Evolutionary conservation across 2,797 vertebrate genomes (phyloP), one percentile per base, ranked within the genome.

Genomic region (Borostomias antarcticus): DNA sequence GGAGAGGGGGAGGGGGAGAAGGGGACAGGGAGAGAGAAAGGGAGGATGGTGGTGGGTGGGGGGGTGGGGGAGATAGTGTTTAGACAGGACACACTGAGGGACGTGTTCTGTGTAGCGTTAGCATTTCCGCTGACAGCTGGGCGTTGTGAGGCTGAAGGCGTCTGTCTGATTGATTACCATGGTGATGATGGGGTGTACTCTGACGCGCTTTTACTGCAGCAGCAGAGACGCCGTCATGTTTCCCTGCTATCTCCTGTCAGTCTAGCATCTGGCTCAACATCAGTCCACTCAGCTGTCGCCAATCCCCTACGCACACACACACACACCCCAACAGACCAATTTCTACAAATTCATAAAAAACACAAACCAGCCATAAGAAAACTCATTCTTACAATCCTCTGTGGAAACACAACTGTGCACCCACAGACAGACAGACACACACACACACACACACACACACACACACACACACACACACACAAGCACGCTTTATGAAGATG

Each of bases 401-500:
- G 30, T 57, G 64, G 70, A 53, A 69, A n/a, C 8, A 15, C 23
- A 68, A 26, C 30, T 58, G 25, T 52, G 11, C 30, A 32, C n/a
- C n/a, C n/a, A n/a, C n/a, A n/a, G n/a, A n/a, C n/a, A n/a, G n/a
- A n/a, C n/a, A n/a, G n/a, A n/a, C 26, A 65, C 52, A 65, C 35
- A 43, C 35, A 64, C 29, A 70, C 33, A 58, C 50, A 37, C 69
- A 56, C 37, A 33, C 50, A 75, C 56, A 82, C 58, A 70, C 11
- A 62, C 50, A 59, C 74, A 58, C 58, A 50, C 60, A 57, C 57
- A 53, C 52, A 62, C 37, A 62, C 51, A 57, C 63, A 68, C 29
- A 51, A n/a, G 53, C 10, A 58, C 25, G 54, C 45, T 59, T 72
- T 78, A 80, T 76, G 66, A 72, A 82, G 83, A 84, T 70, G 62